These are phyloP conservation scores for Drosophila insularis DNA, from an alignment of 1,140 invertebrate species.

Conservation along the genomic window DNA sequence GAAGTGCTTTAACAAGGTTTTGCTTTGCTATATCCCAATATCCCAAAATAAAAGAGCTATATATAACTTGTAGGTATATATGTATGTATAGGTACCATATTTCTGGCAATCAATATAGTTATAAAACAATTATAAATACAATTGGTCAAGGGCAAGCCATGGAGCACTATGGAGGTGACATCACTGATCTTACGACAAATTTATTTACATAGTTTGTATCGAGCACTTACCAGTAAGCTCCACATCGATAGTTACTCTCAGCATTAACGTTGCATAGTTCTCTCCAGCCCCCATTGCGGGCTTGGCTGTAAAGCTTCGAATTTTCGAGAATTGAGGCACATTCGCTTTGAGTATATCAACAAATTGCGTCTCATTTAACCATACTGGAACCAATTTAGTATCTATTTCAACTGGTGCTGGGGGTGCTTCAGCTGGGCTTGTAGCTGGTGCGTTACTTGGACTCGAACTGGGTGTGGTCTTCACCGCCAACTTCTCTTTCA, in stretches of 20 bases:
- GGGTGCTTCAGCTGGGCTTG: background rate
- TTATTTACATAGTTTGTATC: background rate
- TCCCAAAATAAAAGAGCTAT: background rate
- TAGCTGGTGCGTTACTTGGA: background rate
- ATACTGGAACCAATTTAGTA: slow-evolving; percentile 59
- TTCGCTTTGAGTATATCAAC: slow-evolving; percentile 76
- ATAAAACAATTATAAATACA: slow-evolving; percentile 6
- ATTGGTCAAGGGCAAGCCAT: no score
- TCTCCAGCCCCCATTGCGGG: slow-evolving; percentile 60
- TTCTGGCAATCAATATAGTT: slow-evolving; percentile 4
- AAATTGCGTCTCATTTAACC: slow-evolving; percentile 82
- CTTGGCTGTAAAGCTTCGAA: slow-evolving; percentile 48
- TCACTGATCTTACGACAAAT: background rate
- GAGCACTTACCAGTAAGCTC: slow-evolving; percentile 56
- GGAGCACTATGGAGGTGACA: background rate
- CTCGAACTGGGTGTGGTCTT: background rate
- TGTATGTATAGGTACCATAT: no score
- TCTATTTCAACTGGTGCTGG: slow-evolving; percentile 10
- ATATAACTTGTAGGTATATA: background rate
- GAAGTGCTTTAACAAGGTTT: background rate
- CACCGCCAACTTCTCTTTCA: background rate
- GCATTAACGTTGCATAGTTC: slow-evolving; percentile 70
- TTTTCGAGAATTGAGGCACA: slow-evolving; percentile 68
- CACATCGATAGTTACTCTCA: slow-evolving; percentile 65
- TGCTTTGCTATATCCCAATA: background rate